Evolutionary conservation across 1,140 invertebrate species (phyloP).

Genomic region (Galendromus occidentalis): DNA sequence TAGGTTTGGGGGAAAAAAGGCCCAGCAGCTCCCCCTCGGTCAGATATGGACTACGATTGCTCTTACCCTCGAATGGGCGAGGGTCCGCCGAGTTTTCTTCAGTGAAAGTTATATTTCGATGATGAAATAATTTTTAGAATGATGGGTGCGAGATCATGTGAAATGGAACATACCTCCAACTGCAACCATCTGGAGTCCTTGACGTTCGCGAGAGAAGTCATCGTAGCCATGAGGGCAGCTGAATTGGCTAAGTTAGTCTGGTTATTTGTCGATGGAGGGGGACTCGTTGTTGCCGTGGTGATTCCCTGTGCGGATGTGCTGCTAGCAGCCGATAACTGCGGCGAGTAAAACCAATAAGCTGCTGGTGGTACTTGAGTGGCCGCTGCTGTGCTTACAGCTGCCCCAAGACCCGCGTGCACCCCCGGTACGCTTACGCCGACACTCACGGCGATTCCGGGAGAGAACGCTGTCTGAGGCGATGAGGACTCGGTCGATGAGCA

Average conservation of each 20-base stretch:
- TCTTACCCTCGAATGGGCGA: no score
- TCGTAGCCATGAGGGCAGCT: constrained; percentile 14
- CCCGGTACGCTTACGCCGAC: constrained; percentile 2
- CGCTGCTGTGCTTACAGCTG: background rate
- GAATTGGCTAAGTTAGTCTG: background rate
- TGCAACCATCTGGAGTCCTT: constrained; percentile 99
- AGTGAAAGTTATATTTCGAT: no score
- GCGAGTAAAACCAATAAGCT: constrained; percentile 7
- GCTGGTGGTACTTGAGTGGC: constrained; percentile 4
- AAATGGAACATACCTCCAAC: constrained; percentile 40
- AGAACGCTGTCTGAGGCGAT: background rate
- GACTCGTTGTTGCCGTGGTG: background rate
- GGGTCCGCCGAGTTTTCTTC: no score
- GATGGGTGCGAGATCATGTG: no score
- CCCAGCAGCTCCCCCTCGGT: no score
- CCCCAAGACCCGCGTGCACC: constrained; percentile 6
- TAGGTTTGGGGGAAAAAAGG: no score
- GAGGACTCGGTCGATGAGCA: background rate
- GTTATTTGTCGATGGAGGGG: background rate
- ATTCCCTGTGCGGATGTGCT: background rate
- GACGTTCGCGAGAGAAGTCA: constrained; percentile 80
- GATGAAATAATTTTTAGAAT: no score
- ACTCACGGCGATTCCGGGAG: background rate
- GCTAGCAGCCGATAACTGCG: constrained; percentile 1
- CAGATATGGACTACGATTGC: no score